Evolutionary conservation across 2,113 vertebrate species (phyloP).

Genomic region (Hyla sarda): DNA sequence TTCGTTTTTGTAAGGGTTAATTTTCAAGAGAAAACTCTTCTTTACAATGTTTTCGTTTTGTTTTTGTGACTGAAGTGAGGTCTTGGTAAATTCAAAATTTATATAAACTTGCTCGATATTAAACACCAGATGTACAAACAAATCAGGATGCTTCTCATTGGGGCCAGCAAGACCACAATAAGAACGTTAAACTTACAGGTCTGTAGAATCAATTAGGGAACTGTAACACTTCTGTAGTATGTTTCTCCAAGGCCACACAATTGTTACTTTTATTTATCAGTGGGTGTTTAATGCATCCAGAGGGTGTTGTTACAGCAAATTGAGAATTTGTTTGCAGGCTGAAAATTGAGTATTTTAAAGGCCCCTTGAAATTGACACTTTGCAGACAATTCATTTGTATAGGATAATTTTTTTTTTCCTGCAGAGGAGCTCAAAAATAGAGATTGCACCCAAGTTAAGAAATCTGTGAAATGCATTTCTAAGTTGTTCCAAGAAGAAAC

Average conservation of each 20-base stretch:
- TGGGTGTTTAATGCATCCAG: constrained; percentile 54
- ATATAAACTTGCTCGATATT: constrained; percentile 9
- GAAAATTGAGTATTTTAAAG: constrained; percentile 51
- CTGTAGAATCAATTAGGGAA: constrained; percentile 53
- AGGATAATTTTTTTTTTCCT: background rate
- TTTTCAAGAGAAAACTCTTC: background rate
- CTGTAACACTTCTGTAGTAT: constrained; percentile 35
- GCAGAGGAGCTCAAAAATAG: background rate
- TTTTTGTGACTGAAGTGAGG: background rate
- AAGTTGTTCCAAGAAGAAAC: background rate
- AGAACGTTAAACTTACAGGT: constrained; percentile 15
- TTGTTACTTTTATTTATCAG: constrained; percentile 51
- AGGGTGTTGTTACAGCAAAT: constrained; percentile 53
- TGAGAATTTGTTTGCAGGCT: constrained; percentile 56
- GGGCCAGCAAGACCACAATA: constrained; percentile 19
- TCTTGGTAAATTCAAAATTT: background rate
- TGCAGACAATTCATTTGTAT: constrained; percentile 35
- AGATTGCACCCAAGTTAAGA: constrained; percentile 18
- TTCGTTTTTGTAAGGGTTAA: background rate
- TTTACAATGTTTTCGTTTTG: background rate
- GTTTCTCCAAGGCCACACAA: constrained; percentile 46
- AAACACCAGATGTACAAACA: constrained; percentile 36
- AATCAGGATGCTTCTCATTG: constrained; percentile 15
- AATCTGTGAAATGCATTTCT: background rate
- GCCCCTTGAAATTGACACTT: constrained; percentile 54